These are phyloP conservation scores for Polydrusus tereticollis DNA, from an alignment of 2,888 invertebrate species.

Conservation along the genomic window DNA sequence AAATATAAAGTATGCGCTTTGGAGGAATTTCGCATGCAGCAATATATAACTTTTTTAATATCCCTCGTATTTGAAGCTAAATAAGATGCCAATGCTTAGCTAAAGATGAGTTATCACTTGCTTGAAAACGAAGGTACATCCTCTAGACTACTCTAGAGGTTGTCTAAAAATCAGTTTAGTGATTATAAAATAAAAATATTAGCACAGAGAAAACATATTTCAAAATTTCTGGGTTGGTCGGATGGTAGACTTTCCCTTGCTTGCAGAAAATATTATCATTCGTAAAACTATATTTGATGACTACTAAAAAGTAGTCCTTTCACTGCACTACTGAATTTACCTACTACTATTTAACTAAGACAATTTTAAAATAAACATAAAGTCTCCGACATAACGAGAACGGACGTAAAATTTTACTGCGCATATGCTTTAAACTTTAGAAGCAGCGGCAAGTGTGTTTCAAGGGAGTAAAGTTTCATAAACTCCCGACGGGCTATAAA, in stretches of 20 bases:
- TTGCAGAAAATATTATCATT: no score
- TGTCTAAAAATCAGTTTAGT: background rate
- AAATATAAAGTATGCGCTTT: no score
- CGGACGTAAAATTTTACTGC: slow-evolving; percentile 6
- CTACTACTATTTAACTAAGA: no score
- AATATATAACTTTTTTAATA: background rate
- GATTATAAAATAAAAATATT: background rate
- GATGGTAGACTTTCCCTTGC: no score
- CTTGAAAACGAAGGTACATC: slow-evolving; percentile 22
- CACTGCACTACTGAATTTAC: no score
- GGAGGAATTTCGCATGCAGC: no score
- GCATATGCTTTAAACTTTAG: slow-evolving; percentile 10
- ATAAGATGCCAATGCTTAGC: slow-evolving; percentile 27
- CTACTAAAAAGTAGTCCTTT: no score
- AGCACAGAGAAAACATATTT: background rate
- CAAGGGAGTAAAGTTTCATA: slow-evolving; percentile 58
- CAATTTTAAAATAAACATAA: no score
- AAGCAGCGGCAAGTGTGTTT: slow-evolving; percentile 45
- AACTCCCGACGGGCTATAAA: slow-evolving; percentile 62
- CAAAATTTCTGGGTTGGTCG: no score
- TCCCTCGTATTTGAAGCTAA: slow-evolving; percentile 16
- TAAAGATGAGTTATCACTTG: slow-evolving; percentile 41
- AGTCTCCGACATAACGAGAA: background rate
- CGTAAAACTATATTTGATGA: no score
- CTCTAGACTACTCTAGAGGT: slow-evolving; percentile 16